Conservation (phyloP, 2,113 vertebrate species). For the Sus scrofa region T2T-Sscrofa CM000824.6:32750001-32750500, state of each 20-base stretch:
- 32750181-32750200: background rate
- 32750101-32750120: conserved; percentile 12
- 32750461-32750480: background rate
- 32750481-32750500: background rate
- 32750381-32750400: background rate
- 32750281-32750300: background rate
- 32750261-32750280: conserved; percentile 7
- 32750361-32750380: background rate
- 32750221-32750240: conserved; percentile 10
- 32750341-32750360: background rate
- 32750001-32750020: background rate
- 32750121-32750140: background rate
- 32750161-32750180: background rate
- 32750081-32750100: conserved; percentile 18
- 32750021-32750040: background rate
- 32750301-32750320: conserved; percentile 42
- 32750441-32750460: background rate
- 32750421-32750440: background rate
- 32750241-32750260: background rate
- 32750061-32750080: background rate
- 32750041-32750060: background rate
- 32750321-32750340: background rate
- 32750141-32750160: background rate
- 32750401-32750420: background rate
- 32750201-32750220: background rate